A percentile compares a stretch with the other conserved stretches of the same genome.
These are phyloP conservation scores for Melolontha melolontha DNA, from an alignment of 2,888 invertebrate species.

Conservation along the genomic window DNA sequence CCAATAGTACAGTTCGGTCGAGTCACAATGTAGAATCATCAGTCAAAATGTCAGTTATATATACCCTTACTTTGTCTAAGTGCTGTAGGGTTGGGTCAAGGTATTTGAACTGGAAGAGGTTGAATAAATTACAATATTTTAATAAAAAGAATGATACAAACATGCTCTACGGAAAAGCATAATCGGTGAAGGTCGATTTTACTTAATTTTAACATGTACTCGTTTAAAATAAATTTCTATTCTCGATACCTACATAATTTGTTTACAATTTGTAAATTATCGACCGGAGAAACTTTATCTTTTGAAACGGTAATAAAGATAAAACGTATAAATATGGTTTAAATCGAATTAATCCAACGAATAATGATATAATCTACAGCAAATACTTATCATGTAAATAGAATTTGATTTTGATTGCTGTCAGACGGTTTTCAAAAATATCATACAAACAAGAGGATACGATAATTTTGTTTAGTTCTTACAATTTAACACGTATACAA, in stretches of 20 bases:
- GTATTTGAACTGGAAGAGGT: conserved; percentile 41
- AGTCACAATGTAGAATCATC: conserved; percentile 47
- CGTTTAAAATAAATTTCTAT: no score
- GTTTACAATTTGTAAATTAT: no score
- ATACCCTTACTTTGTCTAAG: conserved; percentile 33
- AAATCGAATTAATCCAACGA: conserved; percentile 32
- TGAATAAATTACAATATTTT: conserved; percentile 41
- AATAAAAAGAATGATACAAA: conserved; percentile 1
- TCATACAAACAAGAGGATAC: no score
- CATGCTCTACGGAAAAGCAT: no score
- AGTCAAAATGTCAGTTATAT: conserved; percentile 48
- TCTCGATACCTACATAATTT: no score
- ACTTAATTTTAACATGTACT: no score
- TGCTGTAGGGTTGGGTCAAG: conserved; percentile 36
- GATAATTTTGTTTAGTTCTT: no score
- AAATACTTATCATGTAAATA: no score
- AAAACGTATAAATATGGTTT: conserved; percentile 19
- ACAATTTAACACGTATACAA: no score
- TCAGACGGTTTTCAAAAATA: no score
- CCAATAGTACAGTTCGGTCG: conserved; percentile 30
- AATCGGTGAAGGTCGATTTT: no score
- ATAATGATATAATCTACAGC: conserved; percentile 3
- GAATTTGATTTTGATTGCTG: no score
- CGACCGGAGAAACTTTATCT: neutral
- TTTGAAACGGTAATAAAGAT: conserved; percentile 24